These are phyloP conservation scores for Anaspis maculata DNA, from an alignment of 2,888 invertebrate species.

Conservation along the genomic window DNA sequence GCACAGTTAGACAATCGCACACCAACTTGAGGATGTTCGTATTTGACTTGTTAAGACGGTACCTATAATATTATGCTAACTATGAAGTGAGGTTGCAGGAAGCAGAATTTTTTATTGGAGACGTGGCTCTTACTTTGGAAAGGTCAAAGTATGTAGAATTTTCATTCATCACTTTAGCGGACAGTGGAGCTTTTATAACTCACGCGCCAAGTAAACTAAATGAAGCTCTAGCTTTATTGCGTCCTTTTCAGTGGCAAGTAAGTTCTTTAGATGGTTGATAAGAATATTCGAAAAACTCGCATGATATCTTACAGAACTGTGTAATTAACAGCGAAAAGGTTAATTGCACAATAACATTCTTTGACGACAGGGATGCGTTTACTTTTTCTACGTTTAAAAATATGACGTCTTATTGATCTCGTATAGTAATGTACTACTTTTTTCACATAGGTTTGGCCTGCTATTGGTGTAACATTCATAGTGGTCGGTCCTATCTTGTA, in stretches of 20 bases:
- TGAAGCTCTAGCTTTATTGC: constrained; percentile 63
- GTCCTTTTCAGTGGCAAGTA: constrained; percentile 68
- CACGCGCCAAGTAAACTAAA: constrained; percentile 65
- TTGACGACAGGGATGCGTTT: too few relatives aligned
- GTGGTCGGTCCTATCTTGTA: constrained; percentile 63
- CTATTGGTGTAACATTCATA: constrained; percentile 55
- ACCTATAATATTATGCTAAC: neutral
- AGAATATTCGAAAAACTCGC: too few relatives aligned
- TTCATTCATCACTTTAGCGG: constrained; percentile 66
- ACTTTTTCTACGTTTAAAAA: too few relatives aligned
- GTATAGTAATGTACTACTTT: too few relatives aligned
- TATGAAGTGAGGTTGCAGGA: constrained; percentile 42
- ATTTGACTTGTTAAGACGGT: constrained; percentile 1
- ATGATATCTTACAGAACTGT: too few relatives aligned
- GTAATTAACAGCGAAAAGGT: too few relatives aligned
- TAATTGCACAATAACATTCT: too few relatives aligned
- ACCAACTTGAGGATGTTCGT: too few relatives aligned
- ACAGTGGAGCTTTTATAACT: constrained; percentile 68
- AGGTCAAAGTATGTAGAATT: constrained; percentile 64
- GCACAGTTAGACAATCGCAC: too few relatives aligned
- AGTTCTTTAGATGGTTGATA: too few relatives aligned
- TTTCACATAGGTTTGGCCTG: too few relatives aligned
- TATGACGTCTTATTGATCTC: too few relatives aligned
- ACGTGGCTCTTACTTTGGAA: constrained; percentile 66
- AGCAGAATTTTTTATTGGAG: constrained; percentile 67